Conservation (phyloP, 2,888 invertebrate species). For the Petrolisthes cinctipes region DNA sequence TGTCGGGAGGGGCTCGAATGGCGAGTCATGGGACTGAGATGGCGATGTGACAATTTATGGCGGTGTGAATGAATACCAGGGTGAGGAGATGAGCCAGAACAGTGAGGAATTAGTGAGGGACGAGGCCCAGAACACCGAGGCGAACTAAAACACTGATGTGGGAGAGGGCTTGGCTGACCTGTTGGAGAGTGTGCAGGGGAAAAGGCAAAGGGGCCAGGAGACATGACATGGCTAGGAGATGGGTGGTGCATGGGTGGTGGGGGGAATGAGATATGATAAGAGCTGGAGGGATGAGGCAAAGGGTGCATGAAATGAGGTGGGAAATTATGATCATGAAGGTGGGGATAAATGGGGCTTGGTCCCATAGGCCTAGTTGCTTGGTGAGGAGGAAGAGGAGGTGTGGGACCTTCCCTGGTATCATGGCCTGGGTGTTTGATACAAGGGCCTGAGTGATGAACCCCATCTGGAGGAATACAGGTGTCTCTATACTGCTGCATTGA, state of each 20-base stretch:
- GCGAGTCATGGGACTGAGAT: not conserved
- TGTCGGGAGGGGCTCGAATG: not conserved
- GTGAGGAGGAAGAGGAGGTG: conserved; percentile 6
- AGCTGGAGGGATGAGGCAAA: not conserved
- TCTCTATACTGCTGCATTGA: not conserved
- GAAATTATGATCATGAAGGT: not conserved
- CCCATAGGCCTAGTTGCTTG: not conserved
- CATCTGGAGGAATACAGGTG: not conserved
- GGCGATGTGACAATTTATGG: not conserved
- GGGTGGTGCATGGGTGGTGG: not conserved
- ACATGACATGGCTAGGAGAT: not conserved
- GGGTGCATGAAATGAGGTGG: not conserved
- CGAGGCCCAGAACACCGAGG: not conserved
- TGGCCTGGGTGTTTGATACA: not conserved
- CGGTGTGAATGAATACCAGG: not conserved
- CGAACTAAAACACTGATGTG: not conserved
- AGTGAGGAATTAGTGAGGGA: conserved; percentile 1
- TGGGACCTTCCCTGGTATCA: not conserved
- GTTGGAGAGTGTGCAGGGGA: not conserved
- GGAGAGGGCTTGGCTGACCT: not conserved
- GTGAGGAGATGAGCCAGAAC: not conserved
- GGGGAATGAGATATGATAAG: not conserved
- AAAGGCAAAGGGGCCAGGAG: not conserved
- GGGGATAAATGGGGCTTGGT: not conserved
- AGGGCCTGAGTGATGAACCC: not conserved